phyloP scores from a whole-genome alignment of 2,888 invertebrate species.

The Oligia strigilis region DNA sequence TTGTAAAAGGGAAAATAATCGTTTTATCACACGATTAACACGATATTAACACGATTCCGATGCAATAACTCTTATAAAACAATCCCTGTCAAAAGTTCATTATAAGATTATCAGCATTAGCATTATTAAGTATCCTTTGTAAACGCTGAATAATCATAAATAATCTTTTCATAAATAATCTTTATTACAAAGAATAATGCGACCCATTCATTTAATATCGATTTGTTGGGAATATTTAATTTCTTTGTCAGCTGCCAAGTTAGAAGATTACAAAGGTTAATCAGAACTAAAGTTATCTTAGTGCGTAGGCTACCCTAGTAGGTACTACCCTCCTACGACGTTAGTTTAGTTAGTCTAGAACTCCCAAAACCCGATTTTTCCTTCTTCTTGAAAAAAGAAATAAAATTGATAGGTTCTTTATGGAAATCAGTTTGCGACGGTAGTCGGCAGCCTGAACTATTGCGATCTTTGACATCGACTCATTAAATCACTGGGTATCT shows the following conservation, averaged over 20 bases:
- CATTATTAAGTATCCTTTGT: constrained; percentile 38
- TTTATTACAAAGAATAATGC: constrained; percentile 15
- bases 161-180: constrained; percentile 6
- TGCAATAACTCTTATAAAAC: constrained; percentile 54
- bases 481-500: constrained; percentile 21
- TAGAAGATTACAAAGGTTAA: background rate
- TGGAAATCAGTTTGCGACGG: constrained; percentile 7
- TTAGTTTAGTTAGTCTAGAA: no score
- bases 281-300: background rate
- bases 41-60: constrained; percentile 21
- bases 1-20: constrained; percentile 18
- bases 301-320: no score
- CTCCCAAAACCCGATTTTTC: background rate
- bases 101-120: constrained; percentile 40
- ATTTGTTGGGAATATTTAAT: background rate
- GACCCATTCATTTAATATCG: constrained; percentile 10
- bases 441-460: constrained; percentile 22
- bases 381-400: background rate
- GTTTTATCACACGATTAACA: constrained; percentile 33
- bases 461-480: constrained; percentile 34
- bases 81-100: constrained; percentile 49
- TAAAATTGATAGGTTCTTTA: background rate
- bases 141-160: constrained; percentile 37
- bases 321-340: background rate
- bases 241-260: background rate